Conservation (phyloP, 2,113 vertebrate genomes). For the Sphyrna mokarran region DNA sequence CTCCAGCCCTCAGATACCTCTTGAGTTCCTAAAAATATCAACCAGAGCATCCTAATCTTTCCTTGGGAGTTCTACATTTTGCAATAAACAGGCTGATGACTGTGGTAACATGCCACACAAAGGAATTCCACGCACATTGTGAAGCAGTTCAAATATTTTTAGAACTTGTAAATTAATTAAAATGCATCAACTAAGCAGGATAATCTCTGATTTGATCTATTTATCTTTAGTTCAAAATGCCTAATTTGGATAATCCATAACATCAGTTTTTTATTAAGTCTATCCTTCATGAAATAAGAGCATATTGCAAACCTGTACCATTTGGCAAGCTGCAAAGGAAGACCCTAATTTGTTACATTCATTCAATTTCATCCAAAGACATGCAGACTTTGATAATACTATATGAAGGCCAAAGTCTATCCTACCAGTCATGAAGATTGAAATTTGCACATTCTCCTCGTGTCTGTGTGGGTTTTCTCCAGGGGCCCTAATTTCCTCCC, state of each 20-base stretch:
- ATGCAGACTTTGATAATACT: too few relatives aligned
- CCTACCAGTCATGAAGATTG: too few relatives aligned
- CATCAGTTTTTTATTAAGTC: background rate
- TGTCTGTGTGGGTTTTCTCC: too few relatives aligned
- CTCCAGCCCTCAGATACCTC: background rate
- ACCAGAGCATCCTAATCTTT: background rate
- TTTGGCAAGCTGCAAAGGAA: background rate
- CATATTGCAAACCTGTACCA: background rate
- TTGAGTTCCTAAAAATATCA: background rate
- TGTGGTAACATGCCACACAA: background rate
- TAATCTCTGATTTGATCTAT: background rate
- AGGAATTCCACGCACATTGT: background rate
- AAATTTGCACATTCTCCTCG: too few relatives aligned
- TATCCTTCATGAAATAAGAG: background rate
- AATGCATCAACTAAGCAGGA: background rate
- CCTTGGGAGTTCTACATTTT: background rate
- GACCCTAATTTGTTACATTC: background rate
- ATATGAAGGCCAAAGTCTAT: too few relatives aligned
- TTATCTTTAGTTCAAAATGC: background rate
- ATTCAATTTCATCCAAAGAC: too few relatives aligned
- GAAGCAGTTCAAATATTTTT: constrained; percentile 7
- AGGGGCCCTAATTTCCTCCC: too few relatives aligned
- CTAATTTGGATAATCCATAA: background rate
- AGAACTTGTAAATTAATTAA: background rate
- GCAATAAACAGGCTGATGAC: background rate